These are phyloP conservation scores for Ochropleura leucogaster DNA, from an alignment of 2,888 invertebrate genomes.

Conservation along the genomic window DNA sequence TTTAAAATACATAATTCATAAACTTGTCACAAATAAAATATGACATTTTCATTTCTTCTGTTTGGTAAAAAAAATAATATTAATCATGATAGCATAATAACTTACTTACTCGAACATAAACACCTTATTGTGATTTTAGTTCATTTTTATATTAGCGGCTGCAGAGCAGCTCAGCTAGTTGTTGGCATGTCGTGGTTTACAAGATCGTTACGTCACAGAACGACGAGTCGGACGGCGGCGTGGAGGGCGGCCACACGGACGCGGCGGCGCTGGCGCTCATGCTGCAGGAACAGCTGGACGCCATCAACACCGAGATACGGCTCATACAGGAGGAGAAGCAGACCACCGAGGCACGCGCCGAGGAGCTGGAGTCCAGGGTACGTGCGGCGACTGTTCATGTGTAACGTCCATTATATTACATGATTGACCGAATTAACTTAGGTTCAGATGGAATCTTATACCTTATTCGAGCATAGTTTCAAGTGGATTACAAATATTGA, in stretches of 20 bases:
- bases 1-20: neutral
- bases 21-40: neutral
- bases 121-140: neutral
- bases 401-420: no score
- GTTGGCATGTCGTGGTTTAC: neutral
- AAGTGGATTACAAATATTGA: neutral
- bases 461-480: neutral
- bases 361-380: slow-evolving; percentile 98
- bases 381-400: no score
- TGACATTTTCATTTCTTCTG: neutral
- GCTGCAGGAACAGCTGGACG: slow-evolving; percentile 99
- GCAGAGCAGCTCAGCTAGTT: neutral
- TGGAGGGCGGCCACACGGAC: slow-evolving; percentile 94
- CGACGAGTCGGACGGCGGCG: slow-evolving; percentile 85
- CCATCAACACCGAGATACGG: slow-evolving; percentile 99
- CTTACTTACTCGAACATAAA: neutral
- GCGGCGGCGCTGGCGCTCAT: slow-evolving; percentile 99
- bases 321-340: slow-evolving; percentile 98
- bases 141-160: neutral
- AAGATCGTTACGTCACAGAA: slow-evolving; percentile 71
- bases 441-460: neutral
- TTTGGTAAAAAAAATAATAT: neutral
- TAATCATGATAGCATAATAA: neutral
- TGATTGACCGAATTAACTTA: neutral
- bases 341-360: slow-evolving; percentile 98